Base-by-base conservation (phyloP, 2,797 vertebrate species). In the Gorsachius magnificus region DNA sequence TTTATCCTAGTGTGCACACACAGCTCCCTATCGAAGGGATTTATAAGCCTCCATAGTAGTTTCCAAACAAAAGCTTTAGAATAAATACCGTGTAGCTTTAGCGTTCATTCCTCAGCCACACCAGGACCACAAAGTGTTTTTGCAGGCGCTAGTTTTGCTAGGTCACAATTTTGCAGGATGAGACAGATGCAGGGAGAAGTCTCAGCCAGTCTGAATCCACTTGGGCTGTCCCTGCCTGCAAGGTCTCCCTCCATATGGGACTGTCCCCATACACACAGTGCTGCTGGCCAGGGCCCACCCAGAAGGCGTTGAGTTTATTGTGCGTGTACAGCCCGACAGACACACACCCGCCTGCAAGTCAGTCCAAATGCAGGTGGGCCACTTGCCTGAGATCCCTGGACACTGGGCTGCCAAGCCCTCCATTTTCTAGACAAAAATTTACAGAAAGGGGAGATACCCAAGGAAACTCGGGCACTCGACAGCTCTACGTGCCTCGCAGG, bases 341-440 rank as follows among this genome's bases (percentile, higher is more conserved):
- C 16, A 70, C 7, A 0, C 8, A 13, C 26, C 69, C 36, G 13
- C 48, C 4, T 7, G 5, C 36, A 35, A 81, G 35, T 21, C 8
- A 12, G 24, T 25, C 48, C 43, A 43, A 64, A 41, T 38, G 24
- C n/a, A 61, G 56, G 12, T 4, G 25, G 46, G 33, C 58, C 43
- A 18, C 66, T 22, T 16, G 4, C 35, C 66, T 77, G 51, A 21
- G 6, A 19, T 9, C 69, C 56, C 56, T 9, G 46, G 18, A 21
- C 24, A 4, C 2, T 6, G 1, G 0, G 0, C 29, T 22, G 4
- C 4, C 2, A 3, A 84, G 31, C n/a, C 35, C 46, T 51, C 66
- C 0, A 0, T 4, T 29, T 70, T 46, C 77, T 17, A 36, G 35
- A 51, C 45, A 86, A 53, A 69, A 70, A 36, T 6, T 4, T 8